A percentile compares a stretch with the other conserved stretches of the same genome.
Conservation (phyloP, 1,140 invertebrate genomes). For the Plutomurus gul region DNA sequence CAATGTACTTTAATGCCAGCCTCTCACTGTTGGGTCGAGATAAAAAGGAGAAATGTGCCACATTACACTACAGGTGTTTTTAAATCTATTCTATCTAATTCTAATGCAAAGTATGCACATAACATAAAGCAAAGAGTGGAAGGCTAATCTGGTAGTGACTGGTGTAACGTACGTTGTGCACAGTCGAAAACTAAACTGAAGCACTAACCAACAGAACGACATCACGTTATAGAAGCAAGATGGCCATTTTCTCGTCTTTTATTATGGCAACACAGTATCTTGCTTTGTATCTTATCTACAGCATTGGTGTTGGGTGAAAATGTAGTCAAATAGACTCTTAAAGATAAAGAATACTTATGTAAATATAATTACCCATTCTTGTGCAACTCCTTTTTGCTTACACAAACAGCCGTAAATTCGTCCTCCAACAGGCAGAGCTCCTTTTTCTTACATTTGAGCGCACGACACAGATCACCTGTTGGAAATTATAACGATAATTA, state of each 20-base stretch:
- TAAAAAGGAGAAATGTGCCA: too few relatives aligned
- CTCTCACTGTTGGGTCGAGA: too few relatives aligned
- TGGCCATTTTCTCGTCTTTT: too few relatives aligned
- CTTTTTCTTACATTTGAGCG: slow-evolving; percentile 84
- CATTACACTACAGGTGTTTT: slow-evolving; percentile 6
- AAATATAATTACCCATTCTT: slow-evolving; percentile 71
- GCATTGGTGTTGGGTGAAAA: neutral
- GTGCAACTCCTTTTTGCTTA: slow-evolving; percentile 80
- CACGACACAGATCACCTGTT: slow-evolving; percentile 80
- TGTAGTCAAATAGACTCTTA: neutral
- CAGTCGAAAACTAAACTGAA: too few relatives aligned
- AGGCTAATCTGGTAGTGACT: too few relatives aligned
- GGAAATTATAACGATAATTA: slow-evolving; percentile 51
- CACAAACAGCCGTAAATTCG: slow-evolving; percentile 82
- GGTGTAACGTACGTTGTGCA: too few relatives aligned
- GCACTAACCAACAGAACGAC: too few relatives aligned
- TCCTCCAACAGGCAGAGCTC: slow-evolving; percentile 84
- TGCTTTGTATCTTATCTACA: too few relatives aligned
- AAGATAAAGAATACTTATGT: neutral
- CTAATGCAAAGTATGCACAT: neutral
- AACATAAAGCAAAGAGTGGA: neutral
- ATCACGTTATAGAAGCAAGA: too few relatives aligned
- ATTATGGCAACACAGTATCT: too few relatives aligned
- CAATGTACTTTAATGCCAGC: too few relatives aligned
- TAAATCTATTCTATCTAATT: neutral